A percentile compares a stretch with the other conserved stretches of the same genome.
Conservation (phyloP, 1,140 invertebrate genomes). For the Magallana angulata region DNA sequence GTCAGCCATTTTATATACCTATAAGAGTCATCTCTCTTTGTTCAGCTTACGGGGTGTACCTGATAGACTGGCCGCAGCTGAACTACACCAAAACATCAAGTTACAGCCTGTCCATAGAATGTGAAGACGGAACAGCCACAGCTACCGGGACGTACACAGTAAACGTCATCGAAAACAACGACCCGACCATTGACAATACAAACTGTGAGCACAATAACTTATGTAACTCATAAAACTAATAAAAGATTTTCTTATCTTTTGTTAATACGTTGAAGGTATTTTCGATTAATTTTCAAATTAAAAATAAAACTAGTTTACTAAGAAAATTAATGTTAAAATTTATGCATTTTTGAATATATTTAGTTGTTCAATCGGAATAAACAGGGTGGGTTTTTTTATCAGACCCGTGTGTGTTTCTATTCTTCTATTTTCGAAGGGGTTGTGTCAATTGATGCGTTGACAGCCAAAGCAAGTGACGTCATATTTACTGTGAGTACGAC, state of each 20-base stretch:
- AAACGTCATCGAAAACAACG: constrained; percentile 31
- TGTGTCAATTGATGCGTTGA: constrained; percentile 2
- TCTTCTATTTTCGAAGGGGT: neutral
- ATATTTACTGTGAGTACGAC: constrained; percentile 35
- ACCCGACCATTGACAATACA: constrained; percentile 36
- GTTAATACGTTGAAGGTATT: no score
- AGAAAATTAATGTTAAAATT: no score
- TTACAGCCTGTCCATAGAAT: constrained; percentile 26
- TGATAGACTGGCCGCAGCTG: constrained; percentile 17
- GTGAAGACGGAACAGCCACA: constrained; percentile 21
- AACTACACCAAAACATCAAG: neutral
- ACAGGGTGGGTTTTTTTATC: no score
- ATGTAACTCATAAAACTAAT: no score
- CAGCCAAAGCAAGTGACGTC: constrained; percentile 31
- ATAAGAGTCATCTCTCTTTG: neutral
- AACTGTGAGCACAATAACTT: constrained; percentile 11
- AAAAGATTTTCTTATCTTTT: no score
- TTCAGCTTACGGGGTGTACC: constrained; percentile 45
- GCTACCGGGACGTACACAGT: constrained; percentile 7
- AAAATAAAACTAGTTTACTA: no score
- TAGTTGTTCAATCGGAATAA: no score
- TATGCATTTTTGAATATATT: no score
- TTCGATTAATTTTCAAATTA: no score
- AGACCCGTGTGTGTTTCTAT: no score
- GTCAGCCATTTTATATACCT: no score